Conservation (phyloP, 2,113 vertebrate species). For the Petrocephalus zakoni region DNA sequence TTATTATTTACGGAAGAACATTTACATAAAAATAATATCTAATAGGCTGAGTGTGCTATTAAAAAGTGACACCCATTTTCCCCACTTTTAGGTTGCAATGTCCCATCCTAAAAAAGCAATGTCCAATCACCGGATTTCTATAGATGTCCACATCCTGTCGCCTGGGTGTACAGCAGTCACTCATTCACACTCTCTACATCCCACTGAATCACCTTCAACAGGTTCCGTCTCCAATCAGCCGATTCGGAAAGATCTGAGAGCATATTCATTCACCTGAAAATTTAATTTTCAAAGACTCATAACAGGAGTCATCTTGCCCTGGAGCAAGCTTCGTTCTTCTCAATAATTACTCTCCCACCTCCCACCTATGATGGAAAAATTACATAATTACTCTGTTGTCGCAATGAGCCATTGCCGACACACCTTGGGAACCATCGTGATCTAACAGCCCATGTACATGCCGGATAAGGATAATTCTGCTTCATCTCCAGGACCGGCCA, state of each 20-base stretch:
- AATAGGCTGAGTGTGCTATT: not conserved
- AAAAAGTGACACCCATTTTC: not conserved
- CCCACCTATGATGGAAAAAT: not conserved
- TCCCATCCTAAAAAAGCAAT: not conserved
- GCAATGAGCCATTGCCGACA: not conserved
- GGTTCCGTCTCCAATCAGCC: not conserved
- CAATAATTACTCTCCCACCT: not conserved
- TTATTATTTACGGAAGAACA: not conserved
- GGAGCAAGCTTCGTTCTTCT: not conserved
- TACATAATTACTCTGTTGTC: constrained; percentile 2
- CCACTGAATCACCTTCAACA: not conserved
- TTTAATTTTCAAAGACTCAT: not conserved
- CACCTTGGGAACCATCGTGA: not conserved
- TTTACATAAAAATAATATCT: not conserved
- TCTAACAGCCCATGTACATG: not conserved
- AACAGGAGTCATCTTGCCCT: not conserved
- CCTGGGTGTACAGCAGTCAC: not conserved
- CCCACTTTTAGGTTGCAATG: not conserved
- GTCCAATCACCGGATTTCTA: not conserved
- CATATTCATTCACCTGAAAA: constrained; percentile 1
- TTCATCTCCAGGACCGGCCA: not conserved
- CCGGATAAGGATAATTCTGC: not conserved
- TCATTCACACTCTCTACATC: not conserved
- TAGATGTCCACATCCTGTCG: not conserved
- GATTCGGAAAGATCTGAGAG: not conserved